A percentile compares a stretch with the other conserved stretches of the same genome.
phyloP scores from a whole-genome alignment of 2,888 invertebrate genomes.

The Drosophila helvetica region DNA sequence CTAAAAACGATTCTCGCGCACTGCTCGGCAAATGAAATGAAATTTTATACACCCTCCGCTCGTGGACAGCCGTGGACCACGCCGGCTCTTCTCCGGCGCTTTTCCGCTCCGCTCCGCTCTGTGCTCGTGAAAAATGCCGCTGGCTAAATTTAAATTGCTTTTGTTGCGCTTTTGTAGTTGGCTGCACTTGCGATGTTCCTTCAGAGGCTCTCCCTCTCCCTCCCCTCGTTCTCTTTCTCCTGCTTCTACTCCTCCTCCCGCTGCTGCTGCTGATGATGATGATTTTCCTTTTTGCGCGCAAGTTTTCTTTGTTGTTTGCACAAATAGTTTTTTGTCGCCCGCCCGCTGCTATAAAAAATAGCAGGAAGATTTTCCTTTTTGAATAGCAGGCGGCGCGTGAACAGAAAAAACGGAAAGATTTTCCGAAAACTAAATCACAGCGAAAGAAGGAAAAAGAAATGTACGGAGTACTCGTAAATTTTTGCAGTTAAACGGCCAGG shows the following conservation, averaged over 20 bases:
- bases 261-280: conserved; percentile 60
- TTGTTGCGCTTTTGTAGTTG: conserved; percentile 75
- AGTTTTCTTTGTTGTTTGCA: conserved; percentile 78
- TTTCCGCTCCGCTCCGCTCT: conserved; percentile 7
- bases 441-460: conserved; percentile 22
- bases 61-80: conserved; percentile 8
- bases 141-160: conserved; percentile 79
- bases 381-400: conserved; percentile 53
- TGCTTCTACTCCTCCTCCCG: conserved; percentile 21
- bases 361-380: conserved; percentile 63
- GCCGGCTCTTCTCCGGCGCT: conserved; percentile 8
- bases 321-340: conserved; percentile 76
- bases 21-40: conserved; percentile 55
- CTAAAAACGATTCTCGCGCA: conserved; percentile 51
- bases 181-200: conserved; percentile 48
- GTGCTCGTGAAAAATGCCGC: conserved; percentile 38
- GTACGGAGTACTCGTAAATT: conserved; percentile 54
- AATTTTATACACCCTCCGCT: conserved; percentile 53
- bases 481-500: conserved; percentile 70
- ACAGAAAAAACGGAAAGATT: conserved; percentile 13
- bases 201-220: conserved; percentile 1
- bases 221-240: background rate
- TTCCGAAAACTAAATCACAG: conserved; percentile 26
- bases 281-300: conserved; percentile 69
- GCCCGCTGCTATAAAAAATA: conserved; percentile 30